phyloP scores from a whole-genome alignment of 2,888 invertebrate genomes.

The Bellardia pandia region DNA sequence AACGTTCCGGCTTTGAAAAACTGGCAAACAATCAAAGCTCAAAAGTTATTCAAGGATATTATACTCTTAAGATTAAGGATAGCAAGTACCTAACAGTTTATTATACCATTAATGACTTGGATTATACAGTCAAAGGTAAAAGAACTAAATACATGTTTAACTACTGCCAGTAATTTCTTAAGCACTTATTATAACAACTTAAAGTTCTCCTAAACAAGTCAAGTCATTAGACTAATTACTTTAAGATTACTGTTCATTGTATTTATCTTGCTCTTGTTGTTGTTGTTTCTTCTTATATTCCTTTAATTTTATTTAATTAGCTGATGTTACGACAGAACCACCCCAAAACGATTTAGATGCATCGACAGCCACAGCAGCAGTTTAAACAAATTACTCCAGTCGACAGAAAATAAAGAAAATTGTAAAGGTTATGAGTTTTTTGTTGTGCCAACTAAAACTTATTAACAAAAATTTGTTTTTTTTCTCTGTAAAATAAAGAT shows the following conservation, averaged over 20 bases:
- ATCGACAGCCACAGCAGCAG: background rate
- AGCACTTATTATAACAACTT: background rate
- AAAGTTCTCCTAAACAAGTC: conserved; percentile 25
- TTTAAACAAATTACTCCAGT: conserved; percentile 7
- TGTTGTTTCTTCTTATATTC: conserved; percentile 12
- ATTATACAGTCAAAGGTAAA: conserved; percentile 78
- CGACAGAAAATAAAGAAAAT: background rate
- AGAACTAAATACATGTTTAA: background rate
- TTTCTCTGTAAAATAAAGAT: conserved; percentile 22
- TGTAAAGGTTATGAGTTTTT: conserved; percentile 16
- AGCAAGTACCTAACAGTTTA: conserved; percentile 77
- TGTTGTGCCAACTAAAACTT: conserved; percentile 9
- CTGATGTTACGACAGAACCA: conserved; percentile 76
- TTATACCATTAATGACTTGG: conserved; percentile 76
- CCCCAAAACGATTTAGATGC: conserved; percentile 76
- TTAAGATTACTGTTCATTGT: conserved; percentile 38
- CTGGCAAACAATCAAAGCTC: conserved; percentile 55
- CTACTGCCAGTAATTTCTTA: background rate
- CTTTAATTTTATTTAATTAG: conserved; percentile 70
- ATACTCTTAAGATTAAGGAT: conserved; percentile 74
- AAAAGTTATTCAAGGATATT: conserved; percentile 67
- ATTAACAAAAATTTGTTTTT: background rate
- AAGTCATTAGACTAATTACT: conserved; percentile 62
- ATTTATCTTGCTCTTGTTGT: conserved; percentile 26
- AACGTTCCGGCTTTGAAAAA: conserved; percentile 72